phyloP scores from a whole-genome alignment of 2,888 invertebrate species.

The Didymodactylos carnosus region DNA sequence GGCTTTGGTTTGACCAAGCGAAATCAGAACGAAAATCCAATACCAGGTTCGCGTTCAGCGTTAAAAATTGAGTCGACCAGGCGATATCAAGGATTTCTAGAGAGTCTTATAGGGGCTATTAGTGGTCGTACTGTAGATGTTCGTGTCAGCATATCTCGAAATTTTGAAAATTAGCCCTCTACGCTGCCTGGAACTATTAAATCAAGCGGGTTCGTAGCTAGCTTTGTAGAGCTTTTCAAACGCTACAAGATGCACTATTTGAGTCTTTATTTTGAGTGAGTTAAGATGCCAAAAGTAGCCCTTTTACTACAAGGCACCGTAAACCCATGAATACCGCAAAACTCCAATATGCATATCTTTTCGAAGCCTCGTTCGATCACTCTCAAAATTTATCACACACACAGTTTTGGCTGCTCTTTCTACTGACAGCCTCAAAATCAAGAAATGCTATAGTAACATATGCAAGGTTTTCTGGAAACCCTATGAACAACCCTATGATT shows the following conservation, averaged over 20 bases:
- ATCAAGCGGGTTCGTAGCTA: background rate
- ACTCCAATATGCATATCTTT: background rate
- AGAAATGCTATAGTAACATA: background rate
- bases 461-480: background rate
- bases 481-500: background rate
- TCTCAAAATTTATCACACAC: background rate
- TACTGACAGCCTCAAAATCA: background rate
- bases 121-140: background rate
- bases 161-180: background rate
- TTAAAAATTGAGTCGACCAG: background rate
- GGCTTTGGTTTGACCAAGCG: background rate
- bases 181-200: background rate
- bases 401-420: background rate
- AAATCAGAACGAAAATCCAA: background rate
- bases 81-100: background rate
- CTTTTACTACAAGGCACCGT: background rate
- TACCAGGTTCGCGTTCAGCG: background rate
- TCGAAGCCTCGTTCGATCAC: background rate
- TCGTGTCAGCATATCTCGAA: background rate
- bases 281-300: background rate
- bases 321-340: background rate
- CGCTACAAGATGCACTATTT: background rate
- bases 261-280: background rate
- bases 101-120: background rate
- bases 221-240: background rate